Conservation (phyloP, 2,797 vertebrate genomes). For the Manis crassicaudata region DNA sequence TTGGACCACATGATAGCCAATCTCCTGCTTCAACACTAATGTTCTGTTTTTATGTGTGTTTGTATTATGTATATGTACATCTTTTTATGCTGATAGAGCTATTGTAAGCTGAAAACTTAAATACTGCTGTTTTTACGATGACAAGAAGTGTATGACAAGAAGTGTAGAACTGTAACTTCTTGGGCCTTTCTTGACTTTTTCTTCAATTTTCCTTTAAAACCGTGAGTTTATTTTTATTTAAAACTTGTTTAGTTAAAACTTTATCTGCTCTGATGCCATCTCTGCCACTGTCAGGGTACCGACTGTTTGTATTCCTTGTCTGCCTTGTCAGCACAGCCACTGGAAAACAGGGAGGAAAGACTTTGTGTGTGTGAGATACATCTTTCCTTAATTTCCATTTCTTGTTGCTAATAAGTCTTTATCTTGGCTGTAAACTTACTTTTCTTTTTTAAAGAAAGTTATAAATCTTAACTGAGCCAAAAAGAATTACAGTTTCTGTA, state of each 20-base stretch:
- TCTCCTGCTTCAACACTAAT: constrained; percentile 37
- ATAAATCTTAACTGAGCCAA: constrained; percentile 5
- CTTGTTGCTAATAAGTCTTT: constrained; percentile 19
- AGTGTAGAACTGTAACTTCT: constrained; percentile 5
- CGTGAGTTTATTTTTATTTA: not conserved
- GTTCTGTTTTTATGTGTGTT: constrained; percentile 13
- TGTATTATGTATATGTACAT: not conserved
- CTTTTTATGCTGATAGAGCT: not conserved
- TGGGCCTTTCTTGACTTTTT: not conserved
- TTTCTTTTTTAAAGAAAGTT: constrained; percentile 35
- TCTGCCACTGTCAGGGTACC: not conserved
- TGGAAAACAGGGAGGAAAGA: not conserved
- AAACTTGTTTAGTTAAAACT: constrained; percentile 38
- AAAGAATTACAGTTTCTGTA: constrained; percentile 21
- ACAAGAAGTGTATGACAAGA: not conserved
- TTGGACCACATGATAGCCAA: not conserved
- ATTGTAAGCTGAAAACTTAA: constrained; percentile 44
- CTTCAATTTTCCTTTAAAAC: not conserved
- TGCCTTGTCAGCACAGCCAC: not conserved
- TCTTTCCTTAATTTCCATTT: not conserved
- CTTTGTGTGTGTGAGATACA: not conserved
- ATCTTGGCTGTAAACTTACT: not conserved
- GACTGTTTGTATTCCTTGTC: not conserved
- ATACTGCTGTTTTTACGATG: not conserved
- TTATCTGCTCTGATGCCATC: not conserved